Percentiles rank a stretch among this genome's conserved stretches.
Conservation (phyloP, 2,797 vertebrate genomes). For the Sparidentex hasta region DNA sequence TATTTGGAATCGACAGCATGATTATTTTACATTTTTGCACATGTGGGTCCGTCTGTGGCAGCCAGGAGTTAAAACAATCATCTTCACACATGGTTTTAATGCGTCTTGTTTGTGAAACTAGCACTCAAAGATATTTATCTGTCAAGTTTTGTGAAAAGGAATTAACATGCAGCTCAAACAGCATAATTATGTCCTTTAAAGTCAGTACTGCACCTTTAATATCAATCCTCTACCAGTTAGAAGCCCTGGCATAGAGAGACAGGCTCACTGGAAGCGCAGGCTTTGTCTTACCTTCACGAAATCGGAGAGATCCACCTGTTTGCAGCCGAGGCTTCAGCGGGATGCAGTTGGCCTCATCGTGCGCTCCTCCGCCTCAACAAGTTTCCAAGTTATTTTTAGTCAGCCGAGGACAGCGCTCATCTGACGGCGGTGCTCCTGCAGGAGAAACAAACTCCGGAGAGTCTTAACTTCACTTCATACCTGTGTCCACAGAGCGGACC, state of each 20-base stretch:
- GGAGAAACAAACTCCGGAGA: not conserved
- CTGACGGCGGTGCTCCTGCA: not conserved
- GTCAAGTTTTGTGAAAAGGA: not conserved
- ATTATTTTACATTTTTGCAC: not conserved
- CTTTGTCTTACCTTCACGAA: constrained; percentile 53
- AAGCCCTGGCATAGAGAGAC: not conserved
- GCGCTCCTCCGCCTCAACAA: constrained; percentile 34
- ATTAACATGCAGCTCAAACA: too few species aligned
- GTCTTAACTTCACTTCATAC: constrained; percentile 17
- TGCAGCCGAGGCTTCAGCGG: constrained; percentile 34
- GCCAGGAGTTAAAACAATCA: not conserved
- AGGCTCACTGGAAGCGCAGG: not conserved
- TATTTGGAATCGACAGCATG: not conserved
- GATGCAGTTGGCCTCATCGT: constrained; percentile 46
- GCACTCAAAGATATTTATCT: not conserved
- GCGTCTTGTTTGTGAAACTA: not conserved
- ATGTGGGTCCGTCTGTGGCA: not conserved
- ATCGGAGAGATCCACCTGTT: constrained; percentile 54
- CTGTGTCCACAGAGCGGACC: not conserved
- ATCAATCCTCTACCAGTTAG: not conserved
- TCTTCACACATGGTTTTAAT: not conserved
- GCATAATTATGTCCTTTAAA: not conserved
- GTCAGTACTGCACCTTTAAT: too few species aligned
- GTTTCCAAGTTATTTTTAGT: constrained; percentile 72
- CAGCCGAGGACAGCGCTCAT: constrained; percentile 42